Evolutionary conservation across 35 echinoderm and acorn worm genomes (phyloP), one percentile per base, ranked within the genome.

Genomic region (Apostichopus japonicus): DNA sequence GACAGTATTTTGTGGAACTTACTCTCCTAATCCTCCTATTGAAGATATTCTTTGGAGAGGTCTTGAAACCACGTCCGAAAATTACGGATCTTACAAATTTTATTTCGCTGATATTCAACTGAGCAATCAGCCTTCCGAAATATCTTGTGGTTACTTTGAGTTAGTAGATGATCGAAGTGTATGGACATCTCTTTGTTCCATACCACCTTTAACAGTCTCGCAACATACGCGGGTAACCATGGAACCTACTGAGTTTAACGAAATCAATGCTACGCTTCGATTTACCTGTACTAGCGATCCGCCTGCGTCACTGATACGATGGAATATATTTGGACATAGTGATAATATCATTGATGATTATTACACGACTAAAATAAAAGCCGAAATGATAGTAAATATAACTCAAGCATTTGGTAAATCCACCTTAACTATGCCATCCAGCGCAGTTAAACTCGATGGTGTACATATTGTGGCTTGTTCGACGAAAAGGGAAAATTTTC

Each of bases 11-110:
- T 87, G 83, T 23, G 55, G 83, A 25, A 56, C 25, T 5, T 24
- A 57, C 56, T 53, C 13, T 14, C 8, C 7, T 5, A 87, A 13
- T 63, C 10, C n/a, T 24, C 51, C 44, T n/a, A 55, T 15, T 15
- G 83, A 65, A 87, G 56, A 62, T 10, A 87, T 87, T 16, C 19
- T 87, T 6, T 87, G 83, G 83, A 57, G 83, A 87, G 83, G 83
- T 15, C 11, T 87, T 53, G 55, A 87, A 9, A 87, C 83, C 5
- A 23, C 11, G 11, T 15, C 52, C 2, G 53, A 87, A 23, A 65
- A 87, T 19, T 87, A 87, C 57, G 83, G 83, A 10, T 87, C 83
- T 17, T 87, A 55, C 57, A 87, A 87, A 53, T 87, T 87, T 87
- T 87, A 87, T 24, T 13, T 56, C 22, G 83, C 56, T 2, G 56